Evolutionary conservation across 2,797 vertebrate genomes (phyloP).

Genomic region (Danio tinwini): DNA sequence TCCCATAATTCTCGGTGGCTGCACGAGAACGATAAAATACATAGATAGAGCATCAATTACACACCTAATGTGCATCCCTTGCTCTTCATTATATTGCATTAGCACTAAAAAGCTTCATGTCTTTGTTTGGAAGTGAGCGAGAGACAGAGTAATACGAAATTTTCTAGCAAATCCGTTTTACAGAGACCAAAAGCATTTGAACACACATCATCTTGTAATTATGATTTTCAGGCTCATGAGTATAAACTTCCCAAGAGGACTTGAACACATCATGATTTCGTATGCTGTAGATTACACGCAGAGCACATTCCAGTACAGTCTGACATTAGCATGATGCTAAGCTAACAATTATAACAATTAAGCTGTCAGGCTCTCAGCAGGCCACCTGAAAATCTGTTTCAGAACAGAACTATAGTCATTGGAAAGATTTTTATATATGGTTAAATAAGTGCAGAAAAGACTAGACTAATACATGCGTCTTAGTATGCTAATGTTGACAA

Average conservation of each 20-base stretch:
- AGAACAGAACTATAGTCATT: neutral
- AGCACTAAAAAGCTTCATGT: conserved; percentile 23
- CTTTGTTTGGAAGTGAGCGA: conserved; percentile 3
- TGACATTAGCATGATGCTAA: conserved; percentile 24
- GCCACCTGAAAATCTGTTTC: neutral
- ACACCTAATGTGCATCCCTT: conserved; percentile 10
- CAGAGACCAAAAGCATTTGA: conserved; percentile 11
- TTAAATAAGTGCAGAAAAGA: neutral
- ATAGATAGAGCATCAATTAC: conserved; percentile 17
- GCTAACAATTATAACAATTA: conserved; percentile 38
- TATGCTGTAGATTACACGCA: too few relatives aligned
- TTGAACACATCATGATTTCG: neutral
- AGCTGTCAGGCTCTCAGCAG: conserved; percentile 9
- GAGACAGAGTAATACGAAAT: neutral
- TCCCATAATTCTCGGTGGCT: conserved; percentile 1
- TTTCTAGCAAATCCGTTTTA: conserved; percentile 4
- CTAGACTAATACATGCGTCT: neutral
- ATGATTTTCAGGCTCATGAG: neutral
- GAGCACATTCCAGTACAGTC: neutral
- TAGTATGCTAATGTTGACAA: neutral
- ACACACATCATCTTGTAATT: neutral
- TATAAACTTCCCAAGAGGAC: conserved; percentile 7
- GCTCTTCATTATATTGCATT: conserved; percentile 28
- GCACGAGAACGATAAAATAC: neutral
- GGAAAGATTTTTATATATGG: conserved; percentile 9